Base-by-base conservation (phyloP, 2,113 vertebrate species). In the Harpagus bidentatus region DNA sequence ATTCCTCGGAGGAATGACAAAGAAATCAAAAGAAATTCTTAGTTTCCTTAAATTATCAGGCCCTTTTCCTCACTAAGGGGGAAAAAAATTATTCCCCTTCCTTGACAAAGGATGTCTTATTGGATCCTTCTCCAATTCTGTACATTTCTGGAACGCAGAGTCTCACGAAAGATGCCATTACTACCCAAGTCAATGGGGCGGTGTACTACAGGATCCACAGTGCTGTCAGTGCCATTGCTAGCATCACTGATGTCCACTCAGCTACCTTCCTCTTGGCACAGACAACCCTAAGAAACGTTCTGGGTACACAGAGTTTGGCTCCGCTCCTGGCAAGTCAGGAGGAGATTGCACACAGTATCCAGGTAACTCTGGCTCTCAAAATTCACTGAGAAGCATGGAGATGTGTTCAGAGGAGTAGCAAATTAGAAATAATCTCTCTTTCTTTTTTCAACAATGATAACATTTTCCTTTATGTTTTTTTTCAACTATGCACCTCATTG, bases 131-230 rank as follows among this genome's bases (percentile, higher is more conserved):
- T 32, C 48, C 79, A 63, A 15, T 94, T 79, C 34, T 36, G 52
- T 72, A 23, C 9, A 1, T 88, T 80, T 90, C 36, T 47, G 1
- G 2, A 38, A 65, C 9, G 7, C 63, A 99, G 99, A 98, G 99
- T 89, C 97, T 99, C 96, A 99, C 98, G 0, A 99, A 99, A 95
- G 99, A 99, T 83, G 99, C 99, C 0, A 99, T 99, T 93, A 99
- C 99, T 0, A 97, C 99, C 55, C 99, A 98, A 3, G 99, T 99
- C 11, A 99, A 99, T 3, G 99, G 99, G 0, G 99, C 99, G 91
- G 98, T 99, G 67, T 99, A 99, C 88, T 99, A 99, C 97, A 98
- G 98, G 2, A 99, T 99, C 34, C 98, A 99, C 97, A 99, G 99
- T 0, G 98, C 99, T 10, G 98, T 98, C n/a, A 96, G 99, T 32